Percentiles rank a stretch among this genome's conserved stretches.
These are phyloP conservation scores for Torymus texanus DNA, from an alignment of 2,888 invertebrate genomes.

Conservation along the genomic window DNA sequence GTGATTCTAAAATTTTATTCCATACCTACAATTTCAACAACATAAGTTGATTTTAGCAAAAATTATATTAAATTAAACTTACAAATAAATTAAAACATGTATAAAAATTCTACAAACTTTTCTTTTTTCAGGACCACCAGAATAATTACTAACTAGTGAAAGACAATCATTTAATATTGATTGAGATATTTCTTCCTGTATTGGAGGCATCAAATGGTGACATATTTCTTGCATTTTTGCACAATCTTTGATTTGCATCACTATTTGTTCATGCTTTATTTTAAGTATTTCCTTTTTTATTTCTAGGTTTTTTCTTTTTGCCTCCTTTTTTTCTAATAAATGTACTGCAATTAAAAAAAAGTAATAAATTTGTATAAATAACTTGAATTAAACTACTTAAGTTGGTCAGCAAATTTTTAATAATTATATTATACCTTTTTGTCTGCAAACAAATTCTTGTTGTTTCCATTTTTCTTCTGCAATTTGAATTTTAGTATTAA, in stretches of 20 bases:
- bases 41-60: slow-evolving; percentile 6
- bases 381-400: no score
- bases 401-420: not conserved
- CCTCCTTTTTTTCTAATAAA: slow-evolving; percentile 61
- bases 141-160: slow-evolving; percentile 62
- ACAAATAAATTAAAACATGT: not conserved
- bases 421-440: slow-evolving; percentile 64
- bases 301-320: slow-evolving; percentile 55
- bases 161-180: slow-evolving; percentile 63
- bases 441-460: slow-evolving; percentile 63
- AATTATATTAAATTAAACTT: slow-evolving; percentile 21
- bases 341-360: slow-evolving; percentile 59
- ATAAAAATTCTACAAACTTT: slow-evolving; percentile 60
- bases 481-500: slow-evolving; percentile 60
- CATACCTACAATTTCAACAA: slow-evolving; percentile 61
- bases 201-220: slow-evolving; percentile 66
- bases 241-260: slow-evolving; percentile 64
- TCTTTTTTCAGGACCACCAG: slow-evolving; percentile 63
- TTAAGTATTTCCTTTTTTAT: slow-evolving; percentile 63
- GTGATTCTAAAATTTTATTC: slow-evolving; percentile 62
- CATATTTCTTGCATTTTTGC: slow-evolving; percentile 67
- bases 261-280: slow-evolving; percentile 64
- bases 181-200: slow-evolving; percentile 62
- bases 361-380: slow-evolving; percentile 16
- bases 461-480: slow-evolving; percentile 63